phyloP scores from a whole-genome alignment of 2,113 vertebrate species.

The Chloropsis hardwickii region DNA sequence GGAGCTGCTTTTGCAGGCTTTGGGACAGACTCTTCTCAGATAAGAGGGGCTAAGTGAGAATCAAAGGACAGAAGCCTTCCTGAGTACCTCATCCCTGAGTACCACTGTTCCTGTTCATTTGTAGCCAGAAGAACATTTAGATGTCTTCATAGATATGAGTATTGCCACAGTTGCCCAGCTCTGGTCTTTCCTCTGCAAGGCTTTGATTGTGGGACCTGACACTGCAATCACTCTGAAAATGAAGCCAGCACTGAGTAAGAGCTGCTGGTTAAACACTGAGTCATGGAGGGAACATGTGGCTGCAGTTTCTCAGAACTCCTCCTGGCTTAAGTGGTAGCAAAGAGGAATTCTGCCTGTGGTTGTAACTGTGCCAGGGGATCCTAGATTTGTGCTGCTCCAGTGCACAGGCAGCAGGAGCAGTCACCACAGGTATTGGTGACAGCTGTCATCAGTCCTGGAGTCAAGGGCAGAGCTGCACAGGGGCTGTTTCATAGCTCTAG shows the following conservation, averaged over 20 bases:
- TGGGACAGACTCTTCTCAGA: not conserved
- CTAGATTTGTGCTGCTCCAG: not conserved
- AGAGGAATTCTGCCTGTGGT: constrained; percentile 29
- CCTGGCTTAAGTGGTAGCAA: constrained; percentile 3
- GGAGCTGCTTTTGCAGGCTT: not conserved
- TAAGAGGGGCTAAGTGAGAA: not conserved
- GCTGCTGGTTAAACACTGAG: not conserved
- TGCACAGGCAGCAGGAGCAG: not conserved
- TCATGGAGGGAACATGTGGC: not conserved
- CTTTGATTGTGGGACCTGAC: not conserved
- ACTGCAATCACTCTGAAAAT: not conserved
- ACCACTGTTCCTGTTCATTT: not conserved
- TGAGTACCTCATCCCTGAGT: not conserved
- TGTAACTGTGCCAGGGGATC: not conserved
- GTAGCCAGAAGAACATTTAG: not conserved
- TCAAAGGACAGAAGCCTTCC: not conserved
- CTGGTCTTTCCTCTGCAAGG: not conserved
- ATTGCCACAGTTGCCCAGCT: not conserved
- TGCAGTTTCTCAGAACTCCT: constrained; percentile 33
- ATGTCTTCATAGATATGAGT: not conserved
- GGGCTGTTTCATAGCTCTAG: accelerated
- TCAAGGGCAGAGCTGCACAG: not conserved
- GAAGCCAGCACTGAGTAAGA: not conserved
- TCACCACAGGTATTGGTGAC: not conserved
- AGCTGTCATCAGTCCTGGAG: not conserved